Evolutionary conservation across 2,888 invertebrate genomes (phyloP).

Genomic region (Taphrorychus bicolor): DNA sequence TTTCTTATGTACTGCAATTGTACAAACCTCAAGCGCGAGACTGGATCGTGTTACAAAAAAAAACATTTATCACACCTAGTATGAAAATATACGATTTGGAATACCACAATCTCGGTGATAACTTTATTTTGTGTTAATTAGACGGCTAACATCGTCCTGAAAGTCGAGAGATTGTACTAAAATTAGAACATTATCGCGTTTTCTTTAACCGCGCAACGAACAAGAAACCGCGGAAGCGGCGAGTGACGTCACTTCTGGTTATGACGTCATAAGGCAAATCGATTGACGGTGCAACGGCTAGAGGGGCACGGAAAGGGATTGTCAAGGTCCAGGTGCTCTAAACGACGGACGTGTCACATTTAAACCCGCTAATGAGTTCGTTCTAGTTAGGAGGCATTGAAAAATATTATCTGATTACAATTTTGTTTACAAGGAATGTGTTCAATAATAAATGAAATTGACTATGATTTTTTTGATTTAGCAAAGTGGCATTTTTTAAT

Average conservation of each 20-base stretch:
- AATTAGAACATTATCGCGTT: neutral
- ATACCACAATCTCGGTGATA: too few relatives aligned
- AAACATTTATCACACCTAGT: too few relatives aligned
- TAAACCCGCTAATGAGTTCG: too few relatives aligned
- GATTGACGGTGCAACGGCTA: slow-evolving; percentile 30
- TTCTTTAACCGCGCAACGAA: neutral
- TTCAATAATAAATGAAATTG: neutral
- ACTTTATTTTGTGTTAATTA: neutral
- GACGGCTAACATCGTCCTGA: neutral
- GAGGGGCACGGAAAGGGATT: slow-evolving; percentile 16
- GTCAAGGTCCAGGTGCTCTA: neutral
- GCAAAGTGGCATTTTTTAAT: too few relatives aligned
- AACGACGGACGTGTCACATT: too few relatives aligned
- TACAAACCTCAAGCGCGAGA: neutral
- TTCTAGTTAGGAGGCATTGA: neutral
- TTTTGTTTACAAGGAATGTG: neutral
- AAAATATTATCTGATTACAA: neutral
- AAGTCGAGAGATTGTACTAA: slow-evolving; percentile 1
- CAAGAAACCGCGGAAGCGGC: neutral
- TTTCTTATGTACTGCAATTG: slow-evolving; percentile 2
- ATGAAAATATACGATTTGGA: too few relatives aligned
- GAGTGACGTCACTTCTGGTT: slow-evolving; percentile 3
- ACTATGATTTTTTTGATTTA: neutral
- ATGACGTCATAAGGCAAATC: slow-evolving; percentile 28
- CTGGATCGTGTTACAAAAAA: too few relatives aligned